Evolutionary conservation across 2,797 vertebrate genomes (phyloP).

Genomic region (Falco naumanni): DNA sequence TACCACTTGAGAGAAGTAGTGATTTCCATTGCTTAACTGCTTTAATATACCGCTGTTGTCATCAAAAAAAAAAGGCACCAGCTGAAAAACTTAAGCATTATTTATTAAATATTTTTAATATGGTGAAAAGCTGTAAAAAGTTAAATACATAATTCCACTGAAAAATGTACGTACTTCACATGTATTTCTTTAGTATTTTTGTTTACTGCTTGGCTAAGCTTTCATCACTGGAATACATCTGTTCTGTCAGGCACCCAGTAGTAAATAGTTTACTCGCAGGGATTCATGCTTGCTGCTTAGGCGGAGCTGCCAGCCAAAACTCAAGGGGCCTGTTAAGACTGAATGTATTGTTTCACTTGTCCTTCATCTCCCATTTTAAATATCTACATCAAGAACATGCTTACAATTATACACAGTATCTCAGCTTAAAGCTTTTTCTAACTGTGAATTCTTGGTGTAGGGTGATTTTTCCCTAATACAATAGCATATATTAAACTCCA

Average conservation of each 20-base stretch:
- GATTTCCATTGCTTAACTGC: background rate
- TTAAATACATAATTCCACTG: background rate
- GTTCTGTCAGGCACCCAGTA: background rate
- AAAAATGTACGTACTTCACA: background rate
- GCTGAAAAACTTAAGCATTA: background rate
- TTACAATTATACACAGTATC: rapidly evolving
- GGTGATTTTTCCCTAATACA: background rate
- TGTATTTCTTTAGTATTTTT: background rate
- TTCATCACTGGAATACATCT: rapidly evolving
- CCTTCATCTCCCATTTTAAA: background rate
- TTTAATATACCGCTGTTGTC: background rate
- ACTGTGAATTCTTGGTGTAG: background rate
- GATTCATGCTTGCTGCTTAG: rapidly evolving
- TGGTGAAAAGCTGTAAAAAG: slow-evolving; percentile 26
- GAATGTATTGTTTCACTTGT: rapidly evolving
- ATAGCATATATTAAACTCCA: background rate
- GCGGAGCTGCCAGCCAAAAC: background rate
- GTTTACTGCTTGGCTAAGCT: background rate
- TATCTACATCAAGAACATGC: rapidly evolving
- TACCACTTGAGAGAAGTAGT: background rate
- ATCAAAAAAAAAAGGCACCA: background rate
- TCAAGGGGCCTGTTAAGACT: rapidly evolving
- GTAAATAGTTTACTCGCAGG: background rate
- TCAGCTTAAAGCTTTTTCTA: background rate
- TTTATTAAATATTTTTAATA: slow-evolving; percentile 43